Evolutionary conservation across 2,113 vertebrate species (phyloP).

Genomic region (Chaenogobius annularis): DNA sequence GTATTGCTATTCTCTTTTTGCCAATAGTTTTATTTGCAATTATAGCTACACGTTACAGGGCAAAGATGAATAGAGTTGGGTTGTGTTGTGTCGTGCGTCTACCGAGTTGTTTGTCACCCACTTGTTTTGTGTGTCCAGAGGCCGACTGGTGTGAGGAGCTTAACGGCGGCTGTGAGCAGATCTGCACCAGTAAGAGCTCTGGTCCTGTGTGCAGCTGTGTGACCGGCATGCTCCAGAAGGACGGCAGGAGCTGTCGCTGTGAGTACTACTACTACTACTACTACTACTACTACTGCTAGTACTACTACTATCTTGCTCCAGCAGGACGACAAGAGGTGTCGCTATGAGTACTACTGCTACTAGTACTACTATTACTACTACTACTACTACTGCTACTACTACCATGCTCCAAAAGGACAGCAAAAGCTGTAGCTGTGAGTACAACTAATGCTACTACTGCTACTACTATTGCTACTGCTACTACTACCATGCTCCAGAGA

Average conservation of each 20-base stretch:
- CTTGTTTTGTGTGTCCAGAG: slow-evolving; percentile 67
- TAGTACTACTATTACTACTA: too few relatives aligned
- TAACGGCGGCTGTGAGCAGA: slow-evolving; percentile 95
- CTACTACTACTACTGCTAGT: not conserved
- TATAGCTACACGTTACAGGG: too few relatives aligned
- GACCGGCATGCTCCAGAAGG: slow-evolving; percentile 88
- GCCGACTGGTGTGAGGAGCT: slow-evolving; percentile 89
- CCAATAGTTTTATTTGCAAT: too few relatives aligned
- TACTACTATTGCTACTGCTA: not conserved
- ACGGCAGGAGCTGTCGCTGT: slow-evolving; percentile 89
- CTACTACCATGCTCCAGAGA: slow-evolving; percentile 78
- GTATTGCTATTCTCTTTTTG: too few relatives aligned
- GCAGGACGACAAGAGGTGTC: too few relatives aligned
- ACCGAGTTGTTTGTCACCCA: too few relatives aligned
- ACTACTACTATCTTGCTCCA: not conserved
- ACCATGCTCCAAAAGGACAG: slow-evolving; percentile 84
- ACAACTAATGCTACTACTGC: not conserved
- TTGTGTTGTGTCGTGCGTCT: too few relatives aligned
- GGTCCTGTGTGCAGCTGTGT: slow-evolving; percentile 93
- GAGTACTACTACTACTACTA: slow-evolving; percentile 31
- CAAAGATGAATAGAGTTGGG: too few relatives aligned
- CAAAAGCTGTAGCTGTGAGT: slow-evolving; percentile 87
- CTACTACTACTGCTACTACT: not conserved
- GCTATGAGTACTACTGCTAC: too few relatives aligned
- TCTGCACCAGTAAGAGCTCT: slow-evolving; percentile 85